A percentile compares a stretch with the other conserved stretches of the same genome.
Evolutionary conservation across 1,140 invertebrate species (phyloP).

Genomic region (Pemphigus obesinymphae): DNA sequence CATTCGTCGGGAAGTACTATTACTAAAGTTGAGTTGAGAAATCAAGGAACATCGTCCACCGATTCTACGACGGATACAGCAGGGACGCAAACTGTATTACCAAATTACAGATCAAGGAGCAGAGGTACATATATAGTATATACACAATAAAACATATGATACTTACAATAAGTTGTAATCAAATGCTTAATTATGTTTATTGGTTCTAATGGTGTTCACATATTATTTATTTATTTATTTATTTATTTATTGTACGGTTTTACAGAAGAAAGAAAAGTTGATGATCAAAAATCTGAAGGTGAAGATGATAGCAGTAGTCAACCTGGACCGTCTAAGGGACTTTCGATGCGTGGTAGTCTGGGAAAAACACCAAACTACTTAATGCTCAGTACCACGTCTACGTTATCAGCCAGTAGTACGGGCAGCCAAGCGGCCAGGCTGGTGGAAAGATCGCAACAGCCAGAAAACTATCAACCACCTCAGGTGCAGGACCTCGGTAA

Average conservation of each 20-base stretch:
- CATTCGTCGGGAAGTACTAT: conserved; percentile 79
- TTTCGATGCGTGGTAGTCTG: conserved; percentile 58
- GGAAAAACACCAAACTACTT: conserved; percentile 87
- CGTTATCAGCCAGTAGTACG: conserved; percentile 86
- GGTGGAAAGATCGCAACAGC: conserved; percentile 88
- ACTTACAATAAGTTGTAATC: too few species aligned
- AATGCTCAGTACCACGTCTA: conserved; percentile 86
- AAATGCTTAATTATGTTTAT: too few species aligned
- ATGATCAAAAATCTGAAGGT: conserved; percentile 76
- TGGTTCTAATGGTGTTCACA: too few species aligned
- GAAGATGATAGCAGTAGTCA: conserved; percentile 66
- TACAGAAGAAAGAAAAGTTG: conserved; percentile 45
- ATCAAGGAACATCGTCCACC: conserved; percentile 33
- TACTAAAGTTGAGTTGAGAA: conserved; percentile 16
- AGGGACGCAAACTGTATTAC: conserved; percentile 23
- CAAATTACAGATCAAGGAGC: conserved; percentile 13
- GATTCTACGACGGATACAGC: conserved; percentile 31
- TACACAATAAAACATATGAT: not conserved
- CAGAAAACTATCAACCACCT: conserved; percentile 79
- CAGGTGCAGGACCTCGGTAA: conserved; percentile 82
- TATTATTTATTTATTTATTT: too few species aligned
- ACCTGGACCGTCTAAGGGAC: conserved; percentile 55
- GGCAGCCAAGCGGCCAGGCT: conserved; percentile 81
- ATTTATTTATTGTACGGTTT: not conserved
- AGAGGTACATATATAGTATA: not conserved